Conservation (phyloP, 2,888 invertebrate genomes). For the Agrochola lota region DNA sequence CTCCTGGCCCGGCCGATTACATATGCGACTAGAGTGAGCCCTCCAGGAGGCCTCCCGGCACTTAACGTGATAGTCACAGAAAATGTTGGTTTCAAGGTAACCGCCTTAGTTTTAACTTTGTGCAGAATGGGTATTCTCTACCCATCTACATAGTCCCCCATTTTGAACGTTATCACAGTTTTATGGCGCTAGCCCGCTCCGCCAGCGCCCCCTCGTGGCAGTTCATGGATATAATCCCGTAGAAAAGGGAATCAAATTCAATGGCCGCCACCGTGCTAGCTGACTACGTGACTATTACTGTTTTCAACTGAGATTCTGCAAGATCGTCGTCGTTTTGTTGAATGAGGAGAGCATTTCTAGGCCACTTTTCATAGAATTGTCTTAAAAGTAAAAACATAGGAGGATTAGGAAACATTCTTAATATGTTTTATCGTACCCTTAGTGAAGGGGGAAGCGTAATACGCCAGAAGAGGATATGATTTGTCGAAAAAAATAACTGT, state of each 20-base stretch:
- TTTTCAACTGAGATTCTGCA: slow-evolving; percentile 21
- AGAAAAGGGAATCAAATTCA: slow-evolving; percentile 45
- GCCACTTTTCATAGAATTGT: neutral
- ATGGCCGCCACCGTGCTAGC: slow-evolving; percentile 25
- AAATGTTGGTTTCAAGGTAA: neutral
- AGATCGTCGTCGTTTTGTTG: neutral
- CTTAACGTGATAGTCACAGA: neutral
- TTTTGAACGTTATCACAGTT: slow-evolving; percentile 53
- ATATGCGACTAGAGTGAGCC: neutral
- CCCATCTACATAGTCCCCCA: neutral
- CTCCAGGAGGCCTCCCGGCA: neutral
- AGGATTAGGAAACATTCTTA: neutral
- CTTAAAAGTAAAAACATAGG: neutral
- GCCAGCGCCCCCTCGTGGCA: slow-evolving; percentile 38
- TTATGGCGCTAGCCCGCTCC: slow-evolving; percentile 69
- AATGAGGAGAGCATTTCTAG: neutral
- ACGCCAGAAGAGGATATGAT: neutral
- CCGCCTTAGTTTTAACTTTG: neutral
- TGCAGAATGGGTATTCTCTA: slow-evolving; percentile 18
- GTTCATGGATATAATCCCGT: slow-evolving; percentile 37
- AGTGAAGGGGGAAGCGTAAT: neutral
- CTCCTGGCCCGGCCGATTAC: neutral
- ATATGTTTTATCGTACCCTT: neutral
- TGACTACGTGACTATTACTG: slow-evolving; percentile 28
- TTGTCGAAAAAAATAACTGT: no score